Evolutionary conservation across 2,113 vertebrate species (phyloP).

Genomic region (Nycticebus coucang): DNA sequence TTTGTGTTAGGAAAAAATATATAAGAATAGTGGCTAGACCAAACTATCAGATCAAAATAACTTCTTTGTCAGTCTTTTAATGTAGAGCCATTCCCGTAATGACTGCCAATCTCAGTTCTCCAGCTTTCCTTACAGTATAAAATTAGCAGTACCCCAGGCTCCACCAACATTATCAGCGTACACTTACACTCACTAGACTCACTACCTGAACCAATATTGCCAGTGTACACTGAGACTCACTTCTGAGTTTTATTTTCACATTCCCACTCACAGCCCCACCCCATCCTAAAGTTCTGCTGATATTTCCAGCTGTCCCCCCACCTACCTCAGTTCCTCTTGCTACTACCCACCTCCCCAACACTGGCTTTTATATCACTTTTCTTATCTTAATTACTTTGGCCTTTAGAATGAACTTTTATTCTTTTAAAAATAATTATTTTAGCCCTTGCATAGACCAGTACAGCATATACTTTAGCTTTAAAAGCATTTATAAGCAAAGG

Average conservation of each 20-base stretch:
- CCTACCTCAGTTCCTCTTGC: not conserved
- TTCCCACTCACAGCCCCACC: not conserved
- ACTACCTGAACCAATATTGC: not conserved
- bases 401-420: slow-evolving; percentile 66
- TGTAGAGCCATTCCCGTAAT: not conserved
- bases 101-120: not conserved
- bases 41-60: not conserved
- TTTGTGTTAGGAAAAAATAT: not conserved
- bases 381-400: slow-evolving; percentile 67
- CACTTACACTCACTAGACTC: too few species aligned
- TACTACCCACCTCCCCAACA: not conserved
- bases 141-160: not conserved
- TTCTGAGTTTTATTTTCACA: not conserved
- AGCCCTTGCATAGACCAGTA: slow-evolving; percentile 45
- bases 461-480: slow-evolving; percentile 15
- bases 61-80: not conserved
- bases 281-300: not conserved
- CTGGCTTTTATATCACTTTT: not conserved
- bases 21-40: not conserved
- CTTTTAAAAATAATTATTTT: slow-evolving; percentile 67
- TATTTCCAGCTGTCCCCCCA: not conserved
- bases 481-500: slow-evolving; percentile 54
- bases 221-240: not conserved
- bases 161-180: not conserved
- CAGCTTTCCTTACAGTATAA: not conserved